These are phyloP conservation scores for Drosophila koepferae DNA, from an alignment of 2,888 invertebrate species.

Conservation along the genomic window DNA sequence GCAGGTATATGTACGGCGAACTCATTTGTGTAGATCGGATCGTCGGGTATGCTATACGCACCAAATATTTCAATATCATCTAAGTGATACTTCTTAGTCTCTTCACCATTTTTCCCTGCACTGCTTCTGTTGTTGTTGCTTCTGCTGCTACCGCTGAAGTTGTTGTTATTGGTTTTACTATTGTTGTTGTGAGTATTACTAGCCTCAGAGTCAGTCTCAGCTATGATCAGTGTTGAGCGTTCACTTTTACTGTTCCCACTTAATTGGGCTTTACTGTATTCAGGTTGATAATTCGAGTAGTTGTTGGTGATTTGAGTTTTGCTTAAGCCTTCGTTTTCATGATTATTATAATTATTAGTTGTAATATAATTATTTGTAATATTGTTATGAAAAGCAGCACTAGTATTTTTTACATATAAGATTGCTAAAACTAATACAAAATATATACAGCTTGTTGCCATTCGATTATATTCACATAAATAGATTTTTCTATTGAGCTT, in stretches of 20 bases:
- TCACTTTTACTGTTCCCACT: slow-evolving; percentile 15
- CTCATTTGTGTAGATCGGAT: slow-evolving; percentile 91
- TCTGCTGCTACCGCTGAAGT: slow-evolving; percentile 7
- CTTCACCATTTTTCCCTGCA: slow-evolving; percentile 33
- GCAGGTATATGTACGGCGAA: slow-evolving; percentile 94
- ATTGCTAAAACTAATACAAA: slow-evolving; percentile 77
- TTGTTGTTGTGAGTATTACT: slow-evolving; percentile 48
- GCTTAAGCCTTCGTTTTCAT: slow-evolving; percentile 36
- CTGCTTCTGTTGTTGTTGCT: slow-evolving; percentile 28
- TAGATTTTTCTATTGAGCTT: slow-evolving; percentile 61
- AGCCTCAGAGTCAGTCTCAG: slow-evolving; percentile 52
- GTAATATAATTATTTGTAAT: slow-evolving; percentile 22
- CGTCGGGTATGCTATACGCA: slow-evolving; percentile 70
- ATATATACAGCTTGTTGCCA: no score
- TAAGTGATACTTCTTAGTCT: slow-evolving; percentile 57
- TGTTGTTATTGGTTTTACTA: slow-evolving; percentile 9
- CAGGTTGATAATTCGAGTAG: slow-evolving; percentile 42
- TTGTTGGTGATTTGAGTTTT: slow-evolving; percentile 31
- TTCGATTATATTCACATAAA: slow-evolving; percentile 72
- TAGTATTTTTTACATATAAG: slow-evolving; percentile 60
- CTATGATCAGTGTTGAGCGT: slow-evolving; percentile 30
- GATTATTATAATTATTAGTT: slow-evolving; percentile 21
- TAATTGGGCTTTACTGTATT: slow-evolving; percentile 18
- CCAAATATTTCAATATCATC: slow-evolving; percentile 67
- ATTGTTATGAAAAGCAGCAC: slow-evolving; percentile 55